Base-by-base conservation (phyloP, 2,797 vertebrate species). In the Semaprochilodus insignis region DNA sequence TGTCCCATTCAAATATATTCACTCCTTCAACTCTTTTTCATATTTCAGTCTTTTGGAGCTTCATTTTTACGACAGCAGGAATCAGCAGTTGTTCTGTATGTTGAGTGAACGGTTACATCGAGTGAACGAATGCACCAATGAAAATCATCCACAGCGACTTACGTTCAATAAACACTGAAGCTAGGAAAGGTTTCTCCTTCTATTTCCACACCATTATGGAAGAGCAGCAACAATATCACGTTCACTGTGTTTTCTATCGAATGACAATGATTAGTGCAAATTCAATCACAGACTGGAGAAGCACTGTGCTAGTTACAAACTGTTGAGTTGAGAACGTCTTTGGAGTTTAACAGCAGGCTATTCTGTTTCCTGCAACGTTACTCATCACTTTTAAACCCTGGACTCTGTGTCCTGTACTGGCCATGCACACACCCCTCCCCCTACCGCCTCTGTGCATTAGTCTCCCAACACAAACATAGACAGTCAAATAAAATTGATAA, bases 341-440 rank as follows among this genome's bases (percentile, higher is more conserved):
- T 15, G 4, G 1, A 1, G 16, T 65, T 65, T 34, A 27, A 17
- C 62, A 73, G 40, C 23, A 48, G 76, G 36, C 36, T 40, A 44
- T 34, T 55, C 27, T 70, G 31, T 78, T 81, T 74, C 78, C 65
- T 74, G 66, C 69, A 70, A 17, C 63, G 66, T 81, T 80, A 77
- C 67, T 72, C 66, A 80, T 72, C 65, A 74, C 44, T 82, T 79
- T 74, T 77, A 62, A 75, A 23, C 63, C 51, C 16, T 40, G 57
- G 40, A 59, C 75, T 72, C 69, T 48, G 59, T 82, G 81, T 83
- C 15, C 75, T 72, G 59, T 52, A 27, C 44, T 77, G 19, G 16
- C 31, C 31, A 25, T 54, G 66, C 31, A 67, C 81, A 57, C 17
- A 48, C 40, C 5, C 23, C 60, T n/a, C 60, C 21, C 1, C 5